These are phyloP conservation scores for Melitaea cinxia DNA, from an alignment of 1,140 invertebrate genomes.

Conservation along the genomic window DNA sequence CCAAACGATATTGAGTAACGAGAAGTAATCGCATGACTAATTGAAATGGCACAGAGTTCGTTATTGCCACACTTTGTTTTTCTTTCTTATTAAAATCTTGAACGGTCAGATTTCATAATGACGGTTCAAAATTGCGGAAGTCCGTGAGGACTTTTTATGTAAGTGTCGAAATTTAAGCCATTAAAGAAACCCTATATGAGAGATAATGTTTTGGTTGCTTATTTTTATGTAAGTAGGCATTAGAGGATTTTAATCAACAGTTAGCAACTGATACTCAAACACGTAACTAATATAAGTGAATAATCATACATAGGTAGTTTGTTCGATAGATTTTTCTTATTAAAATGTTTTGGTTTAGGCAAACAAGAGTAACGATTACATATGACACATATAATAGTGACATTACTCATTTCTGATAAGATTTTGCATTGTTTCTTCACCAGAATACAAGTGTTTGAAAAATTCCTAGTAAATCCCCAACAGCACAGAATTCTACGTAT, in stretches of 20 bases:
- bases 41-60: slow-evolving; percentile 28
- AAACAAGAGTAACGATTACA: too few relatives aligned
- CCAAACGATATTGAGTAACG: slow-evolving; percentile 56
- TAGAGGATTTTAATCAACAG: slow-evolving; percentile 39
- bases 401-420: not conserved
- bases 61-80: slow-evolving; percentile 14
- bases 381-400: too few relatives aligned
- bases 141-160: slow-evolving; percentile 19
- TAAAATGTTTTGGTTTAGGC: too few relatives aligned
- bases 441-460: not conserved
- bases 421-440: not conserved
- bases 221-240: slow-evolving; percentile 23
- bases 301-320: not conserved
- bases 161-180: slow-evolving; percentile 18
- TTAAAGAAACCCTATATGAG: slow-evolving; percentile 25
- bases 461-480: not conserved
- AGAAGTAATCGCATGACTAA: slow-evolving; percentile 64
- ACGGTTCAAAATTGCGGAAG: slow-evolving; percentile 14
- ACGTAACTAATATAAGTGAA: not conserved
- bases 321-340: not conserved
- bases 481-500: not conserved
- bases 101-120: slow-evolving; percentile 20
- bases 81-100: slow-evolving; percentile 13
- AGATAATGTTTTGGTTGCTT: slow-evolving; percentile 5
- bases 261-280: not conserved